These are phyloP conservation scores for Arvicanthis niloticus DNA, from an alignment of 2,113 vertebrate species.

Conservation along the genomic window DNA sequence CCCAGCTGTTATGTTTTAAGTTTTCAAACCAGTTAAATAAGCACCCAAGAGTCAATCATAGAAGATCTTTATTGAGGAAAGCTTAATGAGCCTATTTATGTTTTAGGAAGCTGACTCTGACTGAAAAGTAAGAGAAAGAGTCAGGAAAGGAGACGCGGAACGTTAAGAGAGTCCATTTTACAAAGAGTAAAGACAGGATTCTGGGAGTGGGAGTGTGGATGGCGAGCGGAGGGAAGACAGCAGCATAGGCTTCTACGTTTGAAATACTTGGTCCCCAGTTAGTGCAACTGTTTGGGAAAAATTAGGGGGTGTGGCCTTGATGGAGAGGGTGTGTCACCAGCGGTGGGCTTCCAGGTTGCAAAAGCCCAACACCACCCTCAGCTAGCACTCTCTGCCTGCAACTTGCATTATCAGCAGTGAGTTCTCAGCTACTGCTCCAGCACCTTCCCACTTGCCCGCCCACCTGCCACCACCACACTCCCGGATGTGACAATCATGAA, in stretches of 20 bases:
- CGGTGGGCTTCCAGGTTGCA: not conserved
- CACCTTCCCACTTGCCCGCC: not conserved
- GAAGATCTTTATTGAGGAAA: slow-evolving; percentile 3
- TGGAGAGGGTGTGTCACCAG: not conserved
- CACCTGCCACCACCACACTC: not conserved
- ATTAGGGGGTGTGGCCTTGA: not conserved
- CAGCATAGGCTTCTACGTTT: not conserved
- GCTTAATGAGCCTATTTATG: slow-evolving; percentile 29
- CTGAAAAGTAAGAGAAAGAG: not conserved
- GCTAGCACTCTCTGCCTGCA: too few species aligned
- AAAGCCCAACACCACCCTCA: not conserved
- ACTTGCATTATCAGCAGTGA: not conserved
- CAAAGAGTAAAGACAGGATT: not conserved
- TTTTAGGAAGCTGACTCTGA: slow-evolving; percentile 54
- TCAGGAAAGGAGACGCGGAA: not conserved
- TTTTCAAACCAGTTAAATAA: not conserved
- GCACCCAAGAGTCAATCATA: not conserved
- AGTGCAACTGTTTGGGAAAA: not conserved
- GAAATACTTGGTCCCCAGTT: not conserved
- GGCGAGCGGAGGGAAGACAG: not conserved
- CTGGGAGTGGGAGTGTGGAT: not conserved
- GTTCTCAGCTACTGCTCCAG: not conserved
- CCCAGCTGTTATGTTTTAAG: not conserved
- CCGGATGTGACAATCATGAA: not conserved
- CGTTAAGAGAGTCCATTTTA: not conserved